These are phyloP conservation scores for Carcharodon carcharias DNA, from an alignment of 2,797 vertebrate genomes.

Conservation along the genomic window DNA sequence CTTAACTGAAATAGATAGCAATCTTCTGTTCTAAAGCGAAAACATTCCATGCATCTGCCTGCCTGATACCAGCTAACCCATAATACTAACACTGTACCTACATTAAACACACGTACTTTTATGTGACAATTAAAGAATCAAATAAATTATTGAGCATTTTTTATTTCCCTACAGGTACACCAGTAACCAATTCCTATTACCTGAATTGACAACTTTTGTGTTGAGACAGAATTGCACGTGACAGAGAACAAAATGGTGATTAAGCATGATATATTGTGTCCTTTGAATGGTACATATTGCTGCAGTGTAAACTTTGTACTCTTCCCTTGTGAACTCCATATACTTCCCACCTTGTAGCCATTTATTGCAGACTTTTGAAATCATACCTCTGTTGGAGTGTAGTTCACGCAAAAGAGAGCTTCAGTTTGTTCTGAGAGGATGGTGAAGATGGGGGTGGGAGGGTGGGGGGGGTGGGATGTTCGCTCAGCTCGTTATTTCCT, in stretches of 20 bases:
- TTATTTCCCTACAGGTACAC: not conserved
- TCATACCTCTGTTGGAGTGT: not conserved
- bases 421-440: not conserved
- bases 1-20: no score
- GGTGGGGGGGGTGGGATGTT: no score
- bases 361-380: not conserved
- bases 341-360: not conserved
- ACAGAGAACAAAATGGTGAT: not conserved
- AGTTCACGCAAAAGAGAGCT: not conserved
- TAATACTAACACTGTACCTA: no score
- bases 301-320: not conserved
- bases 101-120: no score
- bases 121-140: no score
- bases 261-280: not conserved
- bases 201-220: not conserved
- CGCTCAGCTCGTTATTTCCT: not conserved
- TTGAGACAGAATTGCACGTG: not conserved
- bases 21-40: no score
- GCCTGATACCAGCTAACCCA: no score
- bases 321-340: not conserved
- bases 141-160: no score
- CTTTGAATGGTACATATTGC: not conserved
- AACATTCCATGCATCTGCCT: no score
- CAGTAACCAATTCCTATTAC: not conserved
- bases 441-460: not conserved